Evolutionary conservation across 2,888 invertebrate genomes (phyloP).

Genomic region (Coenonympha arcania): DNA sequence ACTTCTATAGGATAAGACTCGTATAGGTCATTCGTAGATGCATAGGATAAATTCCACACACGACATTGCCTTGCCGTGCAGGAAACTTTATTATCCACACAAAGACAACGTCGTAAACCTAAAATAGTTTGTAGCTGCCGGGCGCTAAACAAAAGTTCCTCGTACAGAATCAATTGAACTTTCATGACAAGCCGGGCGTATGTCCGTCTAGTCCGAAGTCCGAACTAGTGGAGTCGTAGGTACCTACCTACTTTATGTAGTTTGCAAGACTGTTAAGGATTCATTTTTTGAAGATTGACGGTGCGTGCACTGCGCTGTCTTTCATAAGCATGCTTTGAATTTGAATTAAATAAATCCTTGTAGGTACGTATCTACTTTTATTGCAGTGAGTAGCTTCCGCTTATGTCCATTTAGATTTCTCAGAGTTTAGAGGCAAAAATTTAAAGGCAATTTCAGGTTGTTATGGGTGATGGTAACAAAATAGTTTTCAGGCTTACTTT

Average conservation of each 20-base stretch:
- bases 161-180: conserved; percentile 24
- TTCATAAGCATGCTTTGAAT: background rate
- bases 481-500: too few relatives aligned
- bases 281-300: background rate
- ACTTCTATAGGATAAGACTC: too few relatives aligned
- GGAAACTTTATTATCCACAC: conserved; percentile 21
- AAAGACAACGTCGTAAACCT: conserved; percentile 26
- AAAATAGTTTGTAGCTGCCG: conserved; percentile 25
- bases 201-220: too few relatives aligned
- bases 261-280: background rate
- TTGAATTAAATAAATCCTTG: background rate
- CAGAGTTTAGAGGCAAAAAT: too few relatives aligned
- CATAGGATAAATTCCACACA: background rate
- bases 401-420: too few relatives aligned
- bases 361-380: background rate
- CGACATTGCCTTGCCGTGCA: background rate
- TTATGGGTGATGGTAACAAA: too few relatives aligned
- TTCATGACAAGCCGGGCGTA: conserved; percentile 21
- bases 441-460: too few relatives aligned
- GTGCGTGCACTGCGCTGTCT: background rate
- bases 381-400: too few relatives aligned
- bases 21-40: background rate
- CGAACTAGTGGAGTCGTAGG: background rate
- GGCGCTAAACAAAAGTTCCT: conserved; percentile 24
- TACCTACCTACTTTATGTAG: background rate